phyloP scores from a whole-genome alignment of 2,888 invertebrate genomes.

The Leptopilina syphax region DNA sequence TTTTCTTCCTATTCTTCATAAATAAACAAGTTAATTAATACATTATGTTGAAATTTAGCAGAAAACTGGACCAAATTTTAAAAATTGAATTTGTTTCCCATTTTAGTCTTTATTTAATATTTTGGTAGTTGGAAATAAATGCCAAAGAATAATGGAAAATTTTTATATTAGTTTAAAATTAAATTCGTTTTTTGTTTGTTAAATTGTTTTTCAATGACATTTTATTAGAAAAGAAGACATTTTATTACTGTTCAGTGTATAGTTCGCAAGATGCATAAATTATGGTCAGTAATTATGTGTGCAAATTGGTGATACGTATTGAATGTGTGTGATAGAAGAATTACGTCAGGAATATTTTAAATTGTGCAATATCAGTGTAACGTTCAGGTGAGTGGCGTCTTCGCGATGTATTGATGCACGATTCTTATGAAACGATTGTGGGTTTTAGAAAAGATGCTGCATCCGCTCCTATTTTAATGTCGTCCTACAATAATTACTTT shows the following conservation, averaged over 20 bases:
- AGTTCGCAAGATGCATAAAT: neutral
- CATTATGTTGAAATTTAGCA: too few species aligned
- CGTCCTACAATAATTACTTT: neutral
- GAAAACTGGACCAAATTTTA: too few species aligned
- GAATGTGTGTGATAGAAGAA: constrained; percentile 17
- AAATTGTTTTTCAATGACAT: neutral
- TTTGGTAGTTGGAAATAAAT: too few species aligned
- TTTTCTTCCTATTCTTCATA: too few species aligned
- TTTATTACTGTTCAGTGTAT: neutral
- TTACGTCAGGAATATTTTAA: constrained; percentile 25
- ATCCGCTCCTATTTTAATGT: constrained; percentile 9
- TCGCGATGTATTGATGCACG: neutral
- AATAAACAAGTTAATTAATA: too few species aligned
- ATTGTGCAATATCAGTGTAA: constrained; percentile 32
- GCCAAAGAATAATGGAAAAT: too few species aligned
- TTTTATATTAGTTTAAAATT: too few species aligned
- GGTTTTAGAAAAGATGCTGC: constrained; percentile 27
- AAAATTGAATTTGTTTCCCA: too few species aligned
- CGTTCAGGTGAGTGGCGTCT: constrained; percentile 24
- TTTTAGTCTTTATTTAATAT: too few species aligned
- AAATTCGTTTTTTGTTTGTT: neutral
- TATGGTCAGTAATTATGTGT: constrained; percentile 19
- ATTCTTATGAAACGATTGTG: constrained; percentile 16
- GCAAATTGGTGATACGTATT: neutral
- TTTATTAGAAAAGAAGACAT: neutral